These are phyloP conservation scores for Rutilus rutilus DNA, from an alignment of 2,113 vertebrate species.

Conservation along the genomic window DNA sequence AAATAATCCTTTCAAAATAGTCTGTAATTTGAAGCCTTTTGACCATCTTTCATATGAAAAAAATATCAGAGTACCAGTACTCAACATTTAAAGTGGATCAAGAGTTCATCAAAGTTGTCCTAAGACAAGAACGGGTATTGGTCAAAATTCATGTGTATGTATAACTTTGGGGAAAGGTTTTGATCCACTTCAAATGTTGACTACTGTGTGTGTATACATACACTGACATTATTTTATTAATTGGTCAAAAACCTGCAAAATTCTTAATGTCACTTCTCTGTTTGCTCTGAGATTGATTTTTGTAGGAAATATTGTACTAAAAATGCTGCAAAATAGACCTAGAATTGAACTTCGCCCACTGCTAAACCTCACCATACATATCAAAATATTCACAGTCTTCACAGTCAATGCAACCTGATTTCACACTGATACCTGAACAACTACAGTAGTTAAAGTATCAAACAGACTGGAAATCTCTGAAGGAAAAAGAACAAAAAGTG, in stretches of 20 bases:
- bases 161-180: too few relatives aligned
- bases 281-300: not conserved
- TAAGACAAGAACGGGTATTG: too few relatives aligned
- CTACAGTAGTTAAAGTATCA: slow-evolving; percentile 21
- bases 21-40: not conserved
- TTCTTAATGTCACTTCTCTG: too few relatives aligned
- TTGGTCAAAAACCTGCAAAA: not conserved
- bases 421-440: slow-evolving; percentile 2
- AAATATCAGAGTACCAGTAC: not conserved
- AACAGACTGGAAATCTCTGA: not conserved
- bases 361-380: not conserved
- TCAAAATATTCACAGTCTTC: slow-evolving; percentile 22
- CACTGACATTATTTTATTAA: not conserved
- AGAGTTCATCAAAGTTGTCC: too few relatives aligned
- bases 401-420: slow-evolving; percentile 27
- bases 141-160: too few relatives aligned
- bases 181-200: too few relatives aligned
- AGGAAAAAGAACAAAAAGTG: not conserved
- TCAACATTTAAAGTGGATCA: too few relatives aligned
- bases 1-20: not conserved
- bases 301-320: not conserved
- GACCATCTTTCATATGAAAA: not conserved
- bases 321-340: not conserved
- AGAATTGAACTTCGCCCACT: not conserved
- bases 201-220: too few relatives aligned